phyloP scores from a whole-genome alignment of 2,113 vertebrate species.

The Tragelaphus buxtoni region DNA sequence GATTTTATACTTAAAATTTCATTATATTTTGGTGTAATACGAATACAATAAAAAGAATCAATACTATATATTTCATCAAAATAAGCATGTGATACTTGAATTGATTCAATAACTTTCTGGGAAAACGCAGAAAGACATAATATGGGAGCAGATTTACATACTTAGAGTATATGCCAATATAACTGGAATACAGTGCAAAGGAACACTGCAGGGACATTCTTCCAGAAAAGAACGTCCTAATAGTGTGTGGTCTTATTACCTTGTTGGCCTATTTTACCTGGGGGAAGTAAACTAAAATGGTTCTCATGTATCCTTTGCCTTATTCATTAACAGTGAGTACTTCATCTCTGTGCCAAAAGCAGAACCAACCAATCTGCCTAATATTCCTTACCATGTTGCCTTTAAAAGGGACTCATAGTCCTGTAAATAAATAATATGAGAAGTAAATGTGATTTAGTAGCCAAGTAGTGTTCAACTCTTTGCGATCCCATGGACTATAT shows the following conservation, averaged over 20 bases:
- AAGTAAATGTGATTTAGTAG: background rate
- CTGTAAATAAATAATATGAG: background rate
- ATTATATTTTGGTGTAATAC: background rate
- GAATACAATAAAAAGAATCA: conserved; percentile 16
- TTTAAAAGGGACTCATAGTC: background rate
- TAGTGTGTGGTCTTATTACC: background rate
- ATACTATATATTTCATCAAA: background rate
- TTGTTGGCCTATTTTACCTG: conserved; percentile 1
- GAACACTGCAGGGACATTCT: background rate
- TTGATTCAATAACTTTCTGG: background rate
- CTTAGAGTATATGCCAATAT: background rate
- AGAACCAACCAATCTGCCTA: background rate
- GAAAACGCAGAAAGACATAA: background rate
- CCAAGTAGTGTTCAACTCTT: background rate
- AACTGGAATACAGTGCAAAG: background rate
- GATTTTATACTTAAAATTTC: background rate
- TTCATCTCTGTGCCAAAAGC: conserved; percentile 29
- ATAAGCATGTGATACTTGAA: background rate
- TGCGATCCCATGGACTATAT: background rate
- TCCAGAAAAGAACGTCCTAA: background rate
- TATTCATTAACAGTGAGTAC: conserved; percentile 1
- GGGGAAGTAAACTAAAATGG: conserved; percentile 16
- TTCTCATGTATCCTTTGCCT: background rate
- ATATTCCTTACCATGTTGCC: background rate
- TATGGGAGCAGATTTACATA: background rate